These are phyloP conservation scores for Stratiolaelaps scimitus DNA, from an alignment of 1,140 invertebrate genomes.

Conservation along the genomic window DNA sequence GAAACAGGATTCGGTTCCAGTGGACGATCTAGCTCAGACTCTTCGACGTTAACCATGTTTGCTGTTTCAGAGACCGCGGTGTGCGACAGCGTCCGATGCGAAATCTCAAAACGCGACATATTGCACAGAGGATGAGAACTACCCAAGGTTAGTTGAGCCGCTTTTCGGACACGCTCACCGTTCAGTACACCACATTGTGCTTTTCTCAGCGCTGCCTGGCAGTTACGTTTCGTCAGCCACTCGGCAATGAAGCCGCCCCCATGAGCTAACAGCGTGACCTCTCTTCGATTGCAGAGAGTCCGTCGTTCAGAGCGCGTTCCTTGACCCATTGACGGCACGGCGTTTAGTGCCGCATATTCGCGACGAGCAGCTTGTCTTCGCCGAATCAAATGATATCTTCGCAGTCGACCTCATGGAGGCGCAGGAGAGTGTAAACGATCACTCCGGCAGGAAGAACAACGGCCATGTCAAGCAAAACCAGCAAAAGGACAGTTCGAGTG, in stretches of 20 bases:
- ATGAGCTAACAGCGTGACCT: not conserved
- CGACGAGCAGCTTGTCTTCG: conserved; percentile 3
- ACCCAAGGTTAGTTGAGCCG: conserved; percentile 16
- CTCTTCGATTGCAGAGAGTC: conserved; percentile 1
- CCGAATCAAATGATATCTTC: not conserved
- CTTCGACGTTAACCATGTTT: not conserved
- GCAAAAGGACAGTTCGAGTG: too few species aligned
- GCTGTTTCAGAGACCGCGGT: not conserved
- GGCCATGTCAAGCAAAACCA: too few species aligned
- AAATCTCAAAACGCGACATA: conserved; percentile 4
- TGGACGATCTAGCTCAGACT: too few species aligned
- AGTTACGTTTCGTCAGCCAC: too few species aligned
- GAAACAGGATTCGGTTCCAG: too few species aligned
- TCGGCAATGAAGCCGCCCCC: too few species aligned
- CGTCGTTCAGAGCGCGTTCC: conserved; percentile 14
- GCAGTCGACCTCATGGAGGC: too few species aligned
- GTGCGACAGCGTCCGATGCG: not conserved
- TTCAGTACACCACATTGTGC: too few species aligned
- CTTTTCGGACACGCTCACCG: too few species aligned
- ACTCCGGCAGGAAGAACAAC: too few species aligned
- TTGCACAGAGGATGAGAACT: not conserved
- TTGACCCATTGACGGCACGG: conserved; percentile 13
- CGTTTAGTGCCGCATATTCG: conserved; percentile 7
- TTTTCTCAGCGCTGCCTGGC: too few species aligned
- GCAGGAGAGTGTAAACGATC: too few species aligned